Evolutionary conservation across 1,140 invertebrate genomes (phyloP).

Genomic region (Caenorhabditis inopinata): DNA sequence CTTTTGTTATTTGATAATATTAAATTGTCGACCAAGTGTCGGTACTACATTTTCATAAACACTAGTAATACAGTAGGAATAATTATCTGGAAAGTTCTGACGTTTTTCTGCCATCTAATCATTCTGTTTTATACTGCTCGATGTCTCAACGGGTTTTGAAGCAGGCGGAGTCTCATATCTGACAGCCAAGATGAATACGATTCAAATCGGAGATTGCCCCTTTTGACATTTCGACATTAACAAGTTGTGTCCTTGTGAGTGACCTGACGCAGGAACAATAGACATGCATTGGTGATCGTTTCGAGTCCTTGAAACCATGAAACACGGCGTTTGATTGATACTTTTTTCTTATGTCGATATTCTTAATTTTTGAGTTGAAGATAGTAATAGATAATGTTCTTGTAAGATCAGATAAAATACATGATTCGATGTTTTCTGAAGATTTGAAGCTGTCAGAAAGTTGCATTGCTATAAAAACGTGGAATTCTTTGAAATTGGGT

Average conservation of each 20-base stretch:
- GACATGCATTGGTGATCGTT: not conserved
- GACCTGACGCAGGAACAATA: not conserved
- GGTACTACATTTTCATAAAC: not conserved
- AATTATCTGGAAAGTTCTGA: no score
- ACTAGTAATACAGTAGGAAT: not conserved
- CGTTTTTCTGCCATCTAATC: no score
- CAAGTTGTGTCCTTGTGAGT: slow-evolving; percentile 18
- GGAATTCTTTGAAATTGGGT: no score
- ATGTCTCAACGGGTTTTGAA: not conserved
- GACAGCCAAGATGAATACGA: not conserved
- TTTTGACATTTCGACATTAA: not conserved
- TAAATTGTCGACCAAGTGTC: not conserved
- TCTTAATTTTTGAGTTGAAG: no score
- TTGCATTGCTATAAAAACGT: no score
- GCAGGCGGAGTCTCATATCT: not conserved
- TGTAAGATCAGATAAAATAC: no score
- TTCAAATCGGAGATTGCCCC: not conserved
- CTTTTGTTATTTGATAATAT: not conserved
- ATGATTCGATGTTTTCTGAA: no score
- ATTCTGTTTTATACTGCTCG: not conserved
- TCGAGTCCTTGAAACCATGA: slow-evolving; percentile 4
- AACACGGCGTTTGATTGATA: not conserved
- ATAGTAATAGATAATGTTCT: no score
- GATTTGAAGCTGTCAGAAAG: no score
- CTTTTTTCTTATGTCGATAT: not conserved